These are phyloP conservation scores for Tiliacea citrago DNA, from an alignment of 2,888 invertebrate genomes.

Conservation along the genomic window DNA sequence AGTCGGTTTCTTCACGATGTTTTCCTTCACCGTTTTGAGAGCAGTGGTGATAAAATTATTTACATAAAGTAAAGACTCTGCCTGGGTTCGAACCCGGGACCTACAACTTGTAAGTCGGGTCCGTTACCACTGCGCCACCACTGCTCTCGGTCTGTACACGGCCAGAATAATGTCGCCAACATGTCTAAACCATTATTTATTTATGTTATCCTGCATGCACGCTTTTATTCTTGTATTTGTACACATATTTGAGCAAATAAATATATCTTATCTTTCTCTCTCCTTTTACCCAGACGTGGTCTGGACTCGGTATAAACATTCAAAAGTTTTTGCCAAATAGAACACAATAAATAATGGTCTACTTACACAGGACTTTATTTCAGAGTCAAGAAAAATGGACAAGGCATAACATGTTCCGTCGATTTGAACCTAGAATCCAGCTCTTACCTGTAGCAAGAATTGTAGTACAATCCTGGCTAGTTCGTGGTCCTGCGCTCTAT, in stretches of 20 bases:
- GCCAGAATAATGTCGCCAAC: background rate
- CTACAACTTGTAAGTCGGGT: no score
- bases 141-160: no score
- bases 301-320: background rate
- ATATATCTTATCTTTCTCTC: background rate
- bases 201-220: background rate
- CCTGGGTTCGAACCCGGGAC: no score
- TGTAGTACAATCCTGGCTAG: conserved; percentile 78
- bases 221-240: background rate
- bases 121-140: no score
- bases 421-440: background rate
- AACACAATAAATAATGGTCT: background rate
- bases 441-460: conserved; percentile 79
- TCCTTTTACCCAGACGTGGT: background rate
- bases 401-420: background rate
- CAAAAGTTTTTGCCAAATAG: background rate
- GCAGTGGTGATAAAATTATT: no score
- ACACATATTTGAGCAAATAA: background rate
- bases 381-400: background rate
- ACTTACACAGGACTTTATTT: background rate
- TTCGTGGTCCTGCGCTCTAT: conserved; percentile 73
- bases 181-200: background rate
- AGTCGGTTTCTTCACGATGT: no score
- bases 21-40: no score
- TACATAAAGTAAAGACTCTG: no score